Conservation (phyloP, 1,140 invertebrate species). For the Platorchestia sp. region DNA sequence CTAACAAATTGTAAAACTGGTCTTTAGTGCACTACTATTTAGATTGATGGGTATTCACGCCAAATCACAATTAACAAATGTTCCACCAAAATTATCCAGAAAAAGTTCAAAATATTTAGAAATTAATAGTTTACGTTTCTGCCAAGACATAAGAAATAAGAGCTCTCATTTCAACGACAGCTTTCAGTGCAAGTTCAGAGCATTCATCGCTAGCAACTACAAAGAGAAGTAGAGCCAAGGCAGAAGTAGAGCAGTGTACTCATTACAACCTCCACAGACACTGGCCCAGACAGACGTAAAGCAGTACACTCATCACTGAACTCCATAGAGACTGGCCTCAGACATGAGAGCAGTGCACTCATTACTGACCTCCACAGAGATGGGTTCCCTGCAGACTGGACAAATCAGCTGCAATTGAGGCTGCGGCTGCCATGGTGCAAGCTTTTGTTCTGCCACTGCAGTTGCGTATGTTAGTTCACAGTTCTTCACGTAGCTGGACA, state of each 20-base stretch:
- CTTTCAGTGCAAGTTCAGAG: no score
- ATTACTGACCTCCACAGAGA: conserved; percentile 78
- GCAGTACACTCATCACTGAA: neutral
- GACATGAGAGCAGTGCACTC: neutral
- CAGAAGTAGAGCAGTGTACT: neutral
- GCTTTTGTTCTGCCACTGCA: conserved; percentile 62
- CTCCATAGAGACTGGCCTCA: conserved; percentile 68
- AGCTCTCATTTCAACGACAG: no score
- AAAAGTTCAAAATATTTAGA: no score
- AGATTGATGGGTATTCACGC: no score
- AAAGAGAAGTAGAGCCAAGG: no score
- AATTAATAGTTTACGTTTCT: no score
- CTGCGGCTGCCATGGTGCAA: conserved; percentile 59
- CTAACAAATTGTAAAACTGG: no score
- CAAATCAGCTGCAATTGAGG: conserved; percentile 78
- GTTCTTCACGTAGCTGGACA: conserved; percentile 76
- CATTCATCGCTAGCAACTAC: no score
- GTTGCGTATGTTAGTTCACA: conserved; percentile 63
- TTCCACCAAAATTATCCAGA: no score
- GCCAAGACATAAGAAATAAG: no score
- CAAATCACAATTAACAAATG: no score
- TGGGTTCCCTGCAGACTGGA: conserved; percentile 84
- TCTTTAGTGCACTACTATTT: no score
- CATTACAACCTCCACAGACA: neutral
- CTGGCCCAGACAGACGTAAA: neutral